phyloP scores from a whole-genome alignment of 2,888 invertebrate genomes.

The Phyllotreta striolata region DNA sequence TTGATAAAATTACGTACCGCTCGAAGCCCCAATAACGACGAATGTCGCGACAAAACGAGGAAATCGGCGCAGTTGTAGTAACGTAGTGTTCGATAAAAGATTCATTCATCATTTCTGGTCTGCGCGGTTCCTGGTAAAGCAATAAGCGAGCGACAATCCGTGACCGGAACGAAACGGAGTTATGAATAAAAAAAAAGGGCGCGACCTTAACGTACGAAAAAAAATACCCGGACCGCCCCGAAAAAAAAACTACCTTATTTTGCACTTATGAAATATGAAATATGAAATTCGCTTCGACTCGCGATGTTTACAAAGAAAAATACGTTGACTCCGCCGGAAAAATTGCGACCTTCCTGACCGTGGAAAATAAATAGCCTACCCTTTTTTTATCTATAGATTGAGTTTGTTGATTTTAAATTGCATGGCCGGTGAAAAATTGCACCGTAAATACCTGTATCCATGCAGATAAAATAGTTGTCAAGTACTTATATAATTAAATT shows the following conservation, averaged over 20 bases:
- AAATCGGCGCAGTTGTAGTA: too few relatives aligned
- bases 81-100: constrained; percentile 9
- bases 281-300: background rate
- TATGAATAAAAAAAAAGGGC: constrained; percentile 12
- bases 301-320: constrained; percentile 17
- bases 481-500: too few relatives aligned
- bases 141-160: constrained; percentile 18
- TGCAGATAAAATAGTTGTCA: too few relatives aligned
- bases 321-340: constrained; percentile 11
- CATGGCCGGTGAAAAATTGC: too few relatives aligned
- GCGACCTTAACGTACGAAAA: background rate
- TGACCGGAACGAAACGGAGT: constrained; percentile 17
- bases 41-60: too few relatives aligned
- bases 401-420: too few relatives aligned
- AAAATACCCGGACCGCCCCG: background rate
- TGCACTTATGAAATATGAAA: constrained; percentile 8
- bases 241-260: constrained; percentile 9
- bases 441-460: too few relatives aligned
- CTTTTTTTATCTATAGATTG: too few relatives aligned
- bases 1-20: too few relatives aligned
- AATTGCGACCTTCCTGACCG: constrained; percentile 6
- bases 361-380: too few relatives aligned
- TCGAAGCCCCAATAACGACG: too few relatives aligned
- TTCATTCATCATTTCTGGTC: constrained; percentile 19
- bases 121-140: constrained; percentile 10